Base-by-base conservation (phyloP, 2,888 invertebrate species). In the Kryphioiulus occultus region DNA sequence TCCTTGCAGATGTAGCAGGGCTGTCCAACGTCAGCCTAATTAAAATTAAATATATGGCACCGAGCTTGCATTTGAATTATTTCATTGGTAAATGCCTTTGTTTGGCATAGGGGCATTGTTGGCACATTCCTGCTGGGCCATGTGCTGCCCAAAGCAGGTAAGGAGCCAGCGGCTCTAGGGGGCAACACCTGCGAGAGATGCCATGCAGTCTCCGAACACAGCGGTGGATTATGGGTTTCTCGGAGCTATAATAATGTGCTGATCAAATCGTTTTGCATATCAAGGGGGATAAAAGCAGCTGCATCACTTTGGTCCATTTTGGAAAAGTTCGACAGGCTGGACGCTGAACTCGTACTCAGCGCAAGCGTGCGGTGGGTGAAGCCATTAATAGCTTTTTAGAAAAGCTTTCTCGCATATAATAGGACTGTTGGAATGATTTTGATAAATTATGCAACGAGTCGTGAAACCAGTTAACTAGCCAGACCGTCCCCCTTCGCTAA, bases 261-360 rank as follows among this genome's bases (percentile, higher is more conserved):
- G 39, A 84, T 84, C 84, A 84, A 42, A 84, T 42, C 84, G 84
- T 84, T 84, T 84, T 84, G 84, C 84, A 84, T 84, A 84, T 84
- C 35, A 84, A 84, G 22, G 26, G 68, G 26, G 68, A 84, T 35
- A 84, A 84, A 84, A 84, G 42, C 84, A 84, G 84, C 84, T 84
- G 84, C 84, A 42, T 68, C 68, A 68, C 68, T 68, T 68, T 15
- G 68, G 68, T 68, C 68, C 68, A 68, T 68, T 68, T 68, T 26
- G n/a, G 68, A 68, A 68, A 26, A 68, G 68, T 68, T 68, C 68
- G 68, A 68, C 68, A 68, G n/a, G 12, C 59, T 68, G 68, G 68
- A 68, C 68, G 68, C 26, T 68, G 68, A 68, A 68, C 68, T 68
- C 68, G 26, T 26, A 68, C 26, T 59, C 53, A 19, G 1, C 17